Evolutionary conservation across 2,888 invertebrate genomes (phyloP).

Genomic region (Mythimna impura): DNA sequence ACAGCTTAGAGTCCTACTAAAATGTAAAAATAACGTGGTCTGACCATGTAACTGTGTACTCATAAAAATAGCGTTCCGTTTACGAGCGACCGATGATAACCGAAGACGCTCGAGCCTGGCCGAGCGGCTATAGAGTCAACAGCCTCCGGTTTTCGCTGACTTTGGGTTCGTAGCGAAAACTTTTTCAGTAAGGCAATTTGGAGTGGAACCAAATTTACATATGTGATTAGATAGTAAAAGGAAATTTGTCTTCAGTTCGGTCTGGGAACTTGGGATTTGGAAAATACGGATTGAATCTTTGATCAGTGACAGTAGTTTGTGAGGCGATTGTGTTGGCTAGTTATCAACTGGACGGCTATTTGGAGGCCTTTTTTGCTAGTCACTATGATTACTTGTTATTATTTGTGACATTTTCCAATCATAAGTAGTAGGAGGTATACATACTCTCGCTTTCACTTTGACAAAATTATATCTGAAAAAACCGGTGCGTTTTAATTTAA

Average conservation of each 20-base stretch:
- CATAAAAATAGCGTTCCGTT: constrained; percentile 83
- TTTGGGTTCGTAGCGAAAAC: constrained; percentile 65
- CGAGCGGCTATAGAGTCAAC: constrained; percentile 73
- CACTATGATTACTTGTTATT: not conserved
- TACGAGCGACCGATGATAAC: constrained; percentile 78
- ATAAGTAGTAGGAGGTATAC: not conserved
- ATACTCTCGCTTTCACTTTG: not conserved
- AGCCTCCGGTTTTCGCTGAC: constrained; percentile 67
- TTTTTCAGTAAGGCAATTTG: constrained; percentile 70
- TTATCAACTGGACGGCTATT: not conserved
- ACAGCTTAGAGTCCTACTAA: constrained; percentile 56
- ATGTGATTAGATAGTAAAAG: constrained; percentile 69
- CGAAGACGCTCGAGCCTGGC: constrained; percentile 79
- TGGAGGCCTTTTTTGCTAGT: not conserved
- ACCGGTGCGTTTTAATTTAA: constrained; percentile 43
- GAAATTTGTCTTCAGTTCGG: constrained; percentile 61
- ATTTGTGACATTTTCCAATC: too few relatives aligned
- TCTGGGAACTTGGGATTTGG: constrained; percentile 51
- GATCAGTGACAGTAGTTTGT: constrained; percentile 40
- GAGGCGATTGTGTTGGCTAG: constrained; percentile 15
- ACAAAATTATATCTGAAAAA: constrained; percentile 15
- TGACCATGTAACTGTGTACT: constrained; percentile 75
- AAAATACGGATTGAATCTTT: constrained; percentile 60
- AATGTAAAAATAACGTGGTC: constrained; percentile 61
- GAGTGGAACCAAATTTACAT: constrained; percentile 68